These are phyloP conservation scores for Chiroxiphia lanceolata DNA, from an alignment of 2,797 vertebrate genomes.

Conservation along the genomic window DNA sequence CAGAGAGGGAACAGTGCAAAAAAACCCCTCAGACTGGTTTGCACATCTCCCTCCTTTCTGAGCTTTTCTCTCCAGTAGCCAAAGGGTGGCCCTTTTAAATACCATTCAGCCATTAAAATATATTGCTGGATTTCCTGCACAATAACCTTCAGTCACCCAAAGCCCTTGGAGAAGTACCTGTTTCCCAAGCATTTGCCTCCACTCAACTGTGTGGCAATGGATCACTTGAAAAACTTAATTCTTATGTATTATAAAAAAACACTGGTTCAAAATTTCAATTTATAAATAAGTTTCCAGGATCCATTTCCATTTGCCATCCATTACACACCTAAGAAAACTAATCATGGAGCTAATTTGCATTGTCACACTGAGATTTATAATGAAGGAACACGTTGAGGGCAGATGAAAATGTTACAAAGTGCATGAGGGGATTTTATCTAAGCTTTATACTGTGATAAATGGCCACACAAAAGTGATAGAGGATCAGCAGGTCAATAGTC, in stretches of 20 bases:
- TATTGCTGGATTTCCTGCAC: neutral
- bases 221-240: neutral
- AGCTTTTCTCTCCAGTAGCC: neutral
- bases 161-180: neutral
- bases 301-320: neutral
- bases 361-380: accelerated
- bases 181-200: neutral
- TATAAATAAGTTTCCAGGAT: neutral
- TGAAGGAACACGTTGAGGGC: accelerated
- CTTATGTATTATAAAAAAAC: neutral
- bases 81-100: neutral
- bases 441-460: neutral
- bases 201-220: accelerated
- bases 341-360: neutral
- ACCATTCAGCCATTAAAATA: neutral
- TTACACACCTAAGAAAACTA: neutral
- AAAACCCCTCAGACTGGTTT: neutral
- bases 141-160: neutral
- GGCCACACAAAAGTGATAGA: neutral
- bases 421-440: neutral
- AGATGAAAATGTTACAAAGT: accelerated
- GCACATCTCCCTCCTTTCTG: neutral
- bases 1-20: neutral
- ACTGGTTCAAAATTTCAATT: neutral
- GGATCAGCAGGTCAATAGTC: neutral